Evolutionary conservation across 2,888 invertebrate genomes (phyloP), one percentile per base, ranked within the genome.

Genomic region (Rapana venosa): DNA sequence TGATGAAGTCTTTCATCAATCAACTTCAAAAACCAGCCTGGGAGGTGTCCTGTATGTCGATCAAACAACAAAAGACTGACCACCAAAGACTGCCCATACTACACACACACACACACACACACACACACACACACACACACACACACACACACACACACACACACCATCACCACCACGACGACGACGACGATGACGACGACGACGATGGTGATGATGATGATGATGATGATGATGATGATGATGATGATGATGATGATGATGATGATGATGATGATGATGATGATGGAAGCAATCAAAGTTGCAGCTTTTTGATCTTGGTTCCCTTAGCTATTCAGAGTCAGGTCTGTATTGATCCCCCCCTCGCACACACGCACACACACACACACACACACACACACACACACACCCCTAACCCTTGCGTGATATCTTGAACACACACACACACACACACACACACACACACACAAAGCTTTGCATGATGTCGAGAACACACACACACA

Each of bases 401-500:
- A 35, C 81, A 81, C 35, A 81, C 35, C 32, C 35, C 4, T 13
- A 66, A 2, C 11, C 61, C 61, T 15, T 17, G 17, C 61, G 17
- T 17, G 11, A 11, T 15, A 11, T 15, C 61, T 15, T 17, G 17
- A 11, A 66, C 66, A 66, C 6, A 66, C 66, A 22, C 66, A 66
- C 66, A 66, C 66, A 66, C 66, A 66, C n/a, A 66, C 66, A 66
- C 1, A 66, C 66, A 22, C 66, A 66, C 66, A 66, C 66, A 66
- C 66, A 66, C 66, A 66, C 66, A 66, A 11, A 61, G 13, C 11
- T 61, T 15, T 17, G 11, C 61, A 61, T 17, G 17, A 11, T n/a
- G n/a, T n/a, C n/a, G n/a, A n/a, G n/a, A n/a, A 77, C 77, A 77
- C 77, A 77, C 77, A 77, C 77, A 30, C 77, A 30, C 77, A 30